Percentiles rank a stretch among this genome's conserved stretches.
These are phyloP conservation scores for Matsumurasca onukii DNA, from an alignment of 1,140 invertebrate species.

Conservation along the genomic window DNA sequence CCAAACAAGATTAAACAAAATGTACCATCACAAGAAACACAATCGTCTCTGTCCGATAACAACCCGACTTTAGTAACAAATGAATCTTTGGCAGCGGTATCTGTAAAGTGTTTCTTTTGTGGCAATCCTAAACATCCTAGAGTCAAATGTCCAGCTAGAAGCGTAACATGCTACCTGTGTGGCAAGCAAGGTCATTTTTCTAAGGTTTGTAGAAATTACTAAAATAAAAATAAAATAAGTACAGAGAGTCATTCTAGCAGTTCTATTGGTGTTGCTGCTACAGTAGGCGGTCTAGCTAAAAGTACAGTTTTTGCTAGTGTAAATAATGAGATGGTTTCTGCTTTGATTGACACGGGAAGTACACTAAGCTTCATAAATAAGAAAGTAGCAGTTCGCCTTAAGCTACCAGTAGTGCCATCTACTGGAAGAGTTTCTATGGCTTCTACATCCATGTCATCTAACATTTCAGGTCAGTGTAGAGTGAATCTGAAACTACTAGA, in stretches of 20 bases:
- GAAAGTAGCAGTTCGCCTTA: background rate
- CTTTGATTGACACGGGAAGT: background rate
- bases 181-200: background rate
- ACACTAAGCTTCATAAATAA: background rate
- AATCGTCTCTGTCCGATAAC: background rate
- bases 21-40: background rate
- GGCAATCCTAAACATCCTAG: background rate
- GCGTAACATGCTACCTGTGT: background rate
- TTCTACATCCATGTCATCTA: background rate
- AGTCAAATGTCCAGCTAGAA: background rate
- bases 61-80: background rate
- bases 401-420: slow-evolving; percentile 47
- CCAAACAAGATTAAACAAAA: background rate
- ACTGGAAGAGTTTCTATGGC: slow-evolving; percentile 57
- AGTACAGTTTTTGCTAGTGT: background rate
- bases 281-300: background rate
- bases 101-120: no score
- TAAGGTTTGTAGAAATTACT: background rate
- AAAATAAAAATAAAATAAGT: background rate
- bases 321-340: slow-evolving; percentile 57
- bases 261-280: background rate
- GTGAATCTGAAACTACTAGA: background rate
- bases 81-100: background rate
- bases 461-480: background rate
- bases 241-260: background rate